Base-by-base conservation (phyloP, 1,140 invertebrate species). In the Calosoma granatense region DNA sequence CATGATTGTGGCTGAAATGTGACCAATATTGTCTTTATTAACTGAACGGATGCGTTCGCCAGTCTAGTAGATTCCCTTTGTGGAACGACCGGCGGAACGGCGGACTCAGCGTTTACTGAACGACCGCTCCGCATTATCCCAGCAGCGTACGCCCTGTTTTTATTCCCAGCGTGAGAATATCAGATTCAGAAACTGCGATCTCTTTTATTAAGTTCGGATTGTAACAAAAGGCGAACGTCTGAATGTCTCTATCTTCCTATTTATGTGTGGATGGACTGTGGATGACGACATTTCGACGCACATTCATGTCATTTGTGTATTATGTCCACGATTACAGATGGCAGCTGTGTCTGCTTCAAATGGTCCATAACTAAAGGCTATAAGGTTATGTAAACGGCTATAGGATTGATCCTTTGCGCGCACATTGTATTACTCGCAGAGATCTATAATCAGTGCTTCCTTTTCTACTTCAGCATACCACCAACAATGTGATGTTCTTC, bases 21-120 rank as follows among this genome's bases (percentile, higher is more conserved):
- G 41, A 17, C 41, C 41, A 47, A 47, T 47, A 47, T 47, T 47
- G 41, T 47, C 41, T 47, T 47, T 47, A 47, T 47, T 47, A 47
- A 47, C 41, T 47, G 3, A 30, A 6, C 26, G 26, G 26, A 14
- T 30, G 26, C 26, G 26, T 30, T n/a, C n/a, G n/a, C n/a, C n/a
- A n/a, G n/a, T n/a, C n/a, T n/a, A n/a, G n/a, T n/a, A n/a, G n/a
- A n/a, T 30, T 30, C 26, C 26, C 26, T 30, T 30, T 30, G 26
- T 30, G 14, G 26, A 30, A 30, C 14, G 14, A n/a, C n/a, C n/a
- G n/a, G n/a, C 14, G 14, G 26, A 30, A 30, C 14, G 14, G 26
- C 26, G 26, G 14, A 30, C 6, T 30, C 26, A 30, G 26, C 26
- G 26, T 30, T 30, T 30, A 14, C 14, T 30, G 26, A 30, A 30